Evolutionary conservation across 2,797 vertebrate genomes (phyloP).

Genomic region (Astyanax mexicanus): DNA sequence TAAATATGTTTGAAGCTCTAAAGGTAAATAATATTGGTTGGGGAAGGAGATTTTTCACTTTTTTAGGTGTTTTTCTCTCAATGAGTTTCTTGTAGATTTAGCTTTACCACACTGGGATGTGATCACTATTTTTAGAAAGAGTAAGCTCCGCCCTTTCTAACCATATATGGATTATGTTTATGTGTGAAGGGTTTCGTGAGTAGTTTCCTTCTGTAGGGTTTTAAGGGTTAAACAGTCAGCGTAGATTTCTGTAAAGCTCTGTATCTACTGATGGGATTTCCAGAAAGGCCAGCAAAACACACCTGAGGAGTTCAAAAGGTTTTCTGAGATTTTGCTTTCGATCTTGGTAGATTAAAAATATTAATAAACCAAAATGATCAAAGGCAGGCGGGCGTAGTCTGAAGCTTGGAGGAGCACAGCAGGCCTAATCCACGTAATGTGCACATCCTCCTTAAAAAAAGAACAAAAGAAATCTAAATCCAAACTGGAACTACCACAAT

Average conservation of each 20-base stretch:
- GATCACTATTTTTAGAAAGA: no score
- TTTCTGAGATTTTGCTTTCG: neutral
- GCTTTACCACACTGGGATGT: no score
- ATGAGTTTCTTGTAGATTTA: no score
- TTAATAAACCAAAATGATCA: slow-evolving; percentile 40
- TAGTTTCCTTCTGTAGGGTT: no score
- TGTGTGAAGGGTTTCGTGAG: no score
- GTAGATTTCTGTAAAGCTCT: neutral
- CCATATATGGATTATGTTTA: no score
- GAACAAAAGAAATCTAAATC: slow-evolving; percentile 30
- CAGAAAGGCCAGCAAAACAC: neutral
- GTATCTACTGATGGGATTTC: neutral
- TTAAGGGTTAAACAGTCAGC: neutral
- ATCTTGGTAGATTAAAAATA: slow-evolving; percentile 16
- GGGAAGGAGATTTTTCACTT: no score
- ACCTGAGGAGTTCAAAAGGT: neutral
- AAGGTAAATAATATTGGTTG: no score
- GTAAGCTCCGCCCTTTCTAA: no score
- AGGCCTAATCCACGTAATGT: slow-evolving; percentile 31
- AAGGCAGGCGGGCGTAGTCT: neutral
- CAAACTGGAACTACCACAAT: neutral
- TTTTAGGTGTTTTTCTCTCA: no score
- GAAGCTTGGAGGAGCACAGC: slow-evolving; percentile 6
- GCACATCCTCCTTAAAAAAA: neutral
- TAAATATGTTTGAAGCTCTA: no score